Percentiles rank a stretch among this genome's conserved stretches.
Conservation (phyloP, 2,888 invertebrate species). For the Apamea anceps region DNA sequence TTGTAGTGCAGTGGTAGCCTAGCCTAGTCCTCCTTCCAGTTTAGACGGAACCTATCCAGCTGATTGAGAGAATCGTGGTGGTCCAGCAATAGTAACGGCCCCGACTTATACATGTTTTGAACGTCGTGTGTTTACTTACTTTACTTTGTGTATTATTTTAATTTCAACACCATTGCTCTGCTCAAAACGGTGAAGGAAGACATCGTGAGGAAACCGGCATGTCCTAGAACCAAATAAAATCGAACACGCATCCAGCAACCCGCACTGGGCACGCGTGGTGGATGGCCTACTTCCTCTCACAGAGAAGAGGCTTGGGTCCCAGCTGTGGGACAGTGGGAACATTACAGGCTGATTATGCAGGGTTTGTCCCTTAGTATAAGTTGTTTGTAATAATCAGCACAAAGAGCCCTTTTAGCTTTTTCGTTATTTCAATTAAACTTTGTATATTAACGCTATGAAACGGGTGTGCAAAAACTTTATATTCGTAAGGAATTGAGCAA, state of each 20-base stretch:
- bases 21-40: no score
- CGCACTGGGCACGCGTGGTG: no score
- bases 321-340: neutral
- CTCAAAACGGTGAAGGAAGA: neutral
- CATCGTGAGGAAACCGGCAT: neutral
- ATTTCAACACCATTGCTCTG: neutral
- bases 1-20: no score
- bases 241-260: neutral
- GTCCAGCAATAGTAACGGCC: neutral
- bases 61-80: neutral
- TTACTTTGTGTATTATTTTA: no score
- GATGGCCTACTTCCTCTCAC: neutral
- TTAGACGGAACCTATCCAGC: no score
- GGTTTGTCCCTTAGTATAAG: neutral
- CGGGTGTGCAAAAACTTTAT: slow-evolving; percentile 38
- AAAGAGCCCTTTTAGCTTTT: neutral
- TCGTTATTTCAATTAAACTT: neutral
- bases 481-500: slow-evolving; percentile 75
- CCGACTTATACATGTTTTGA: neutral
- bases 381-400: neutral
- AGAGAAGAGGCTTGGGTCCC: neutral
- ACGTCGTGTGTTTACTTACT: neutral
- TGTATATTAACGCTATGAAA: slow-evolving; percentile 19
- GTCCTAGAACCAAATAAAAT: neutral
- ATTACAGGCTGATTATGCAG: neutral